phyloP scores from a whole-genome alignment of 1,140 invertebrate species.

The Papilio polytes region DNA sequence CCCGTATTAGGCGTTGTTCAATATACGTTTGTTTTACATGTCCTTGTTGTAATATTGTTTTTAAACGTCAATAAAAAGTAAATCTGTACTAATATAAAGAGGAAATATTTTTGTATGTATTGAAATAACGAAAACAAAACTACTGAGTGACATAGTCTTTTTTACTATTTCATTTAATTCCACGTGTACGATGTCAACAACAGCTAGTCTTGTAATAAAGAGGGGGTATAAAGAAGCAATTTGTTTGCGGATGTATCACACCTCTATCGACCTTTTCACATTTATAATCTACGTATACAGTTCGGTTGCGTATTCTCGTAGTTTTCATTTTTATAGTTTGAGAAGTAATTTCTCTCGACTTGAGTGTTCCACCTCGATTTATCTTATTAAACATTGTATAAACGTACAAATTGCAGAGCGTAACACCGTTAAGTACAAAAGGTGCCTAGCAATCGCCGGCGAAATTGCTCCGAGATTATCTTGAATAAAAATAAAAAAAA shows the following conservation, averaged over 20 bases:
- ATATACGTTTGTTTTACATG: not conserved
- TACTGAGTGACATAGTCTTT: no score
- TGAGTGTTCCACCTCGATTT: conserved; percentile 29
- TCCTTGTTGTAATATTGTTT: not conserved
- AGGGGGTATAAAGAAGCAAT: not conserved
- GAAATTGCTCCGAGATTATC: conserved; percentile 76
- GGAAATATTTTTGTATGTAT: no score
- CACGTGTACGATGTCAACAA: no score
- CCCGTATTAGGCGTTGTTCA: not conserved
- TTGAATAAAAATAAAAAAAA: conserved; percentile 74
- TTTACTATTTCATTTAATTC: no score
- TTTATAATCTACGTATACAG: no score
- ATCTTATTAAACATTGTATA: conserved; percentile 47
- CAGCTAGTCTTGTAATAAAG: no score
- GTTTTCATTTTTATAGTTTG: conserved; percentile 29
- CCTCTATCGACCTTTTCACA: no score
- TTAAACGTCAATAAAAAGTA: not conserved
- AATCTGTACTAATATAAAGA: no score
- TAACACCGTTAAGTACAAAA: conserved; percentile 51
- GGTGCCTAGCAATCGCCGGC: conserved; percentile 53
- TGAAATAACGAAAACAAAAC: no score
- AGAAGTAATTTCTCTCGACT: conserved; percentile 19
- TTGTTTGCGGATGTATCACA: no score
- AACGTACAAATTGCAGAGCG: conserved; percentile 42
- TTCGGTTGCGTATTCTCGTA: not conserved